These are phyloP conservation scores for Gymnocephalus cernua DNA, from an alignment of 2,113 vertebrate species.

Conservation along the genomic window DNA sequence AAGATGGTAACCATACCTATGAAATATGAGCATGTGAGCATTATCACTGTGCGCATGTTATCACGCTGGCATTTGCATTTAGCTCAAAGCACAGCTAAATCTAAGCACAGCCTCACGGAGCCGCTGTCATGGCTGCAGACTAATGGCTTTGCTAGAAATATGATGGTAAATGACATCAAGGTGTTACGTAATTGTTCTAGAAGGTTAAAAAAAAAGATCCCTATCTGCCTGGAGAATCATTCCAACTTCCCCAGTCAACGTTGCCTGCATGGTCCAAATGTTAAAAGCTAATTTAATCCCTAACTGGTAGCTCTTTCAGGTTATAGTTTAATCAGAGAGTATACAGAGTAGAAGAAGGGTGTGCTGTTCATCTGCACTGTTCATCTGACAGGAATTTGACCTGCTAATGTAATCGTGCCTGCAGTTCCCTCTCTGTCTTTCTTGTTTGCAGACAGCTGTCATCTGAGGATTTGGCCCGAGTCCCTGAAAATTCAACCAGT, in stretches of 20 bases:
- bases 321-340: conserved; percentile 64
- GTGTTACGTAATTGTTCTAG: neutral
- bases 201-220: neutral
- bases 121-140: neutral
- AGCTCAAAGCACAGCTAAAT: neutral
- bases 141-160: neutral
- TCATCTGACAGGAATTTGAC: conserved; percentile 71
- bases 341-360: conserved; percentile 36
- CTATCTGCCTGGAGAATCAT: neutral
- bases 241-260: conserved; percentile 22
- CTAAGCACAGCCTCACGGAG: neutral
- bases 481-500: conserved; percentile 95
- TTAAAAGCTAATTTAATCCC: conserved; percentile 53
- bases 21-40: neutral
- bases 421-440: conserved; percentile 46
- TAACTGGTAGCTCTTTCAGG: conserved; percentile 40
- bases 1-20: neutral
- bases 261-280: conserved; percentile 57
- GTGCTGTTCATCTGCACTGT: conserved; percentile 29
- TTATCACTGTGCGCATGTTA: neutral
- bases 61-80: too few relatives aligned
- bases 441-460: conserved; percentile 90
- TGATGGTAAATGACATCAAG: neutral
- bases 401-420: conserved; percentile 59
- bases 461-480: conserved; percentile 93